Percentiles rank a stretch among this genome's conserved stretches.
These are phyloP conservation scores for Siderastrea siderea DNA, from an alignment of 92 coral and sea anemone species.

Conservation along the genomic window DNA sequence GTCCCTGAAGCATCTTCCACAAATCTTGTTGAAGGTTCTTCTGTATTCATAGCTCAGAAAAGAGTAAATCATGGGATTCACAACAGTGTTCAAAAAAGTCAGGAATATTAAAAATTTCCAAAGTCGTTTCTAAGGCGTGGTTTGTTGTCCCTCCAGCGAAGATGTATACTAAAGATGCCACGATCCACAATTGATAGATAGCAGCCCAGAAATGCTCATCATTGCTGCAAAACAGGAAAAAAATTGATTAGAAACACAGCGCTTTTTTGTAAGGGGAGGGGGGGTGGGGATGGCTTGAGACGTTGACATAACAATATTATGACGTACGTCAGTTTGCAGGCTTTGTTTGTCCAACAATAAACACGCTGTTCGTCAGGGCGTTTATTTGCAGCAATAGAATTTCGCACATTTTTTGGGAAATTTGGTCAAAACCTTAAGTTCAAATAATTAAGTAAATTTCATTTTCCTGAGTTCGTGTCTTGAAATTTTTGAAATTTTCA, in stretches of 20 bases:
- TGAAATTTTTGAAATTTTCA: too few species aligned
- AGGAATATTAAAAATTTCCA: slow-evolving; percentile 49
- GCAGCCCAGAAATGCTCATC: slow-evolving; percentile 69
- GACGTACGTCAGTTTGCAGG: too few species aligned
- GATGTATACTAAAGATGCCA: slow-evolving; percentile 50
- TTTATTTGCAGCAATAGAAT: too few species aligned
- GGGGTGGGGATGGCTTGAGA: too few species aligned
- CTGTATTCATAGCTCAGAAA: slow-evolving; percentile 65
- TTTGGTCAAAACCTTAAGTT: too few species aligned
- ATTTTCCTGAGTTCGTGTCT: too few species aligned
- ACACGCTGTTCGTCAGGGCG: too few species aligned
- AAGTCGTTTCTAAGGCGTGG: background rate
- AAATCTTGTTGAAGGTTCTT: slow-evolving; percentile 52
- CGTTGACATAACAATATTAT: too few species aligned
- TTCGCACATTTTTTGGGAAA: too few species aligned
- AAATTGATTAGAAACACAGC: background rate
- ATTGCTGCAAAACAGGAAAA: slow-evolving; percentile 51
- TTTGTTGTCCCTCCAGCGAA: slow-evolving; percentile 15
- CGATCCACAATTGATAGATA: slow-evolving; percentile 67
- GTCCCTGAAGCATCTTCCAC: slow-evolving; percentile 11
- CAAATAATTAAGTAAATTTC: too few species aligned
- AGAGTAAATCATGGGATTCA: slow-evolving; percentile 73
- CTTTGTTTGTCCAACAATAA: too few species aligned
- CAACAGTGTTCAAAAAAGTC: slow-evolving; percentile 56
- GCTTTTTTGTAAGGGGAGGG: too few species aligned